phyloP scores from a whole-genome alignment of 1,140 invertebrate genomes.

The Ctenoplectra terminalis region DNA sequence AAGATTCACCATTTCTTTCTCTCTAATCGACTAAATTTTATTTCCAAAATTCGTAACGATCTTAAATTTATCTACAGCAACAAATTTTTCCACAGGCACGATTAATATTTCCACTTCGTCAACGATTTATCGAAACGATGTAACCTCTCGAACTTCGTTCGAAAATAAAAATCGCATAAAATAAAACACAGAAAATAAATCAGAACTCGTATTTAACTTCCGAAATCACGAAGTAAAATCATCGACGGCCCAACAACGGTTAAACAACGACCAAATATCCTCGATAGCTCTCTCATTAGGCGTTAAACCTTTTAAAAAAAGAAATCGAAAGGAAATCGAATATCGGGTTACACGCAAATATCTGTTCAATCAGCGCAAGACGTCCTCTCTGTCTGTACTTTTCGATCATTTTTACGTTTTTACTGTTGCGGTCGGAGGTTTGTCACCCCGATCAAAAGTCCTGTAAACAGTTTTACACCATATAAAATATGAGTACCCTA shows the following conservation, averaged over 20 bases:
- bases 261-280: neutral
- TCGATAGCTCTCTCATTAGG: neutral
- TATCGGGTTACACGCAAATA: neutral
- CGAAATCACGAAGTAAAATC: neutral
- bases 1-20: too few relatives aligned
- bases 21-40: too few relatives aligned
- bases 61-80: too few relatives aligned
- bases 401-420: slow-evolving; percentile 21
- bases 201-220: neutral
- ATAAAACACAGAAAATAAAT: neutral
- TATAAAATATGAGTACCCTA: slow-evolving; percentile 38
- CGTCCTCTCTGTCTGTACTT: slow-evolving; percentile 13
- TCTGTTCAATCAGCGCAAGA: neutral
- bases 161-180: too few relatives aligned
- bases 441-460: slow-evolving; percentile 27
- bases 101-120: too few relatives aligned
- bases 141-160: too few relatives aligned
- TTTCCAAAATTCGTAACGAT: too few relatives aligned
- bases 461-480: slow-evolving; percentile 47
- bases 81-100: too few relatives aligned
- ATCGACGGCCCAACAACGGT: neutral
- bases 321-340: neutral
- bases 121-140: too few relatives aligned
- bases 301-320: neutral
- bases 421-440: slow-evolving; percentile 38